Base-by-base conservation (phyloP, 2,113 vertebrate genomes). In the Porphyrio hochstetteri region DNA sequence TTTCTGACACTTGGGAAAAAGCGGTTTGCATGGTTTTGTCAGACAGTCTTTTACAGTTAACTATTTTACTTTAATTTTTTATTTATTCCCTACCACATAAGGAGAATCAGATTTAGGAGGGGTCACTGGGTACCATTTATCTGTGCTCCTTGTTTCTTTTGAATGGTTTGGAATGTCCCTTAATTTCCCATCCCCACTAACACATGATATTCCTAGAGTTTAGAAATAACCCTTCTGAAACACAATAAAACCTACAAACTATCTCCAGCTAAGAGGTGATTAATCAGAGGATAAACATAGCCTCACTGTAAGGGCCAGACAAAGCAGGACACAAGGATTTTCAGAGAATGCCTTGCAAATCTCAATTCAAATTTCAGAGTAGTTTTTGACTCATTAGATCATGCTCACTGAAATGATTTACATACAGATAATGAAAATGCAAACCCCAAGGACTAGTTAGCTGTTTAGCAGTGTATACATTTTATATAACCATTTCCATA, bases 401-500 rank as follows among this genome's bases (percentile, higher is more conserved):
- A 64, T 60, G 80, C 78, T 96, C 15, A 29, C 94, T 95, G 95
- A 97, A 97, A 95, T 98, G 93, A 98, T 98, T 98, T 98, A 98
- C 97, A 97, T 91, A 84, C 88, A 97, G 92, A 97, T 96, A 97
- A 98, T 94, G 96, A 98, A 98, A 98, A 92, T 20, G 33, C 90
- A 98, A 96, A 86, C 98, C 97, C 97, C 60, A 96, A 97, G 98
- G 98, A 98, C 97, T 97, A 98, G 97, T 98, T 97, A 98, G 97
- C 97, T 97, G 96, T 98, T 98, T 98, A 98, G 97, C 96, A 97
- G 97, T 93, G 63, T 98, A 97, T 97, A 98, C 85, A 96, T 98
- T 98, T 98, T 96, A 98, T 95, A 93, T 55, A 98, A 95, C 95
- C 77, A 97, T 97, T 97, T 98, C 96, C 97, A 98, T 97, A 97